These are phyloP conservation scores for Drosophila heteroneura DNA, from an alignment of 2,888 invertebrate species.

Conservation along the genomic window DNA sequence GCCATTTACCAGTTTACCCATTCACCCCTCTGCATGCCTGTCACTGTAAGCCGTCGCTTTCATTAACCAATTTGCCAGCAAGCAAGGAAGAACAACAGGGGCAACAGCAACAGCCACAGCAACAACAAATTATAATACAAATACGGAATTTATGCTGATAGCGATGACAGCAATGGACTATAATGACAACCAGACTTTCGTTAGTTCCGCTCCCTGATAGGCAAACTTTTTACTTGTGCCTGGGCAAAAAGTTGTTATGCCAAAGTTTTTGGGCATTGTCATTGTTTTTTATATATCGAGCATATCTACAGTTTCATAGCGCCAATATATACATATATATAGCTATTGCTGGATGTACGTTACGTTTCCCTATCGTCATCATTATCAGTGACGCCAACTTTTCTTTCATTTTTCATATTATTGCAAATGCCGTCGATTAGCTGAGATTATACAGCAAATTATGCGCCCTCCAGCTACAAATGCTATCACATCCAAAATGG, in stretches of 20 bases:
- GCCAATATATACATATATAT: slow-evolving; percentile 1
- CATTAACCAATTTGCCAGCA: slow-evolving; percentile 73
- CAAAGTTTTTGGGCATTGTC: slow-evolving; percentile 73
- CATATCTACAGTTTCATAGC: slow-evolving; percentile 35
- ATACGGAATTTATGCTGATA: slow-evolving; percentile 78
- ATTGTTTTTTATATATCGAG: slow-evolving; percentile 63
- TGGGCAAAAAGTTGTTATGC: slow-evolving; percentile 60
- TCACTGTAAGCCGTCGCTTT: slow-evolving; percentile 48
- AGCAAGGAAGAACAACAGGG: slow-evolving; percentile 9
- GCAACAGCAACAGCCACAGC: slow-evolving; percentile 11
- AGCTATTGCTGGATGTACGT: slow-evolving; percentile 34
- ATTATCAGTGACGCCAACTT: slow-evolving; percentile 72
- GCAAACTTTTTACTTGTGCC: slow-evolving; percentile 71
- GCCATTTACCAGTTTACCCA: slow-evolving; percentile 21
- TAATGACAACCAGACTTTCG: slow-evolving; percentile 59
- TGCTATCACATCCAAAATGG: background rate
- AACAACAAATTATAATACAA: slow-evolving; percentile 77
- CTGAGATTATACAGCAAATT: slow-evolving; percentile 79
- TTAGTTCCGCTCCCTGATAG: slow-evolving; percentile 59
- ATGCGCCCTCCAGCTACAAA: slow-evolving; percentile 48
- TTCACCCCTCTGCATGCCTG: slow-evolving; percentile 11
- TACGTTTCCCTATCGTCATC: slow-evolving; percentile 71
- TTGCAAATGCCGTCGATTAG: slow-evolving; percentile 80
- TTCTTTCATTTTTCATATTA: slow-evolving; percentile 76
- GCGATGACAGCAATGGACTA: slow-evolving; percentile 50